Evolutionary conservation across 1,140 invertebrate genomes (phyloP).

Genomic region (Drosophila suzukii): DNA sequence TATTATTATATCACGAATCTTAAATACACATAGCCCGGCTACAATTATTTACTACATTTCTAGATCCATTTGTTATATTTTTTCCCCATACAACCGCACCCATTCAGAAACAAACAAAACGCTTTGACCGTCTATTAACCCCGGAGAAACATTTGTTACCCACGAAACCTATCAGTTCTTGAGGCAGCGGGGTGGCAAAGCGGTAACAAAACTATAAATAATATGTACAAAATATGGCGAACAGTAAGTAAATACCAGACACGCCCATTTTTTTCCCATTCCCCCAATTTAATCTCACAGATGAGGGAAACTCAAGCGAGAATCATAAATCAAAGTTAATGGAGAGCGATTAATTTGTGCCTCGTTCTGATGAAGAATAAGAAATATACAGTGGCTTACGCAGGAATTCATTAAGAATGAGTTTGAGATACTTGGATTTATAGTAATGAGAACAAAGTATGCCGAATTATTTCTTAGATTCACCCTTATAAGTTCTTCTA

Average conservation of each 20-base stretch:
- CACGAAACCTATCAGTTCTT: conserved; percentile 16
- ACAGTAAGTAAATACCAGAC: conserved; percentile 47
- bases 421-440: neutral
- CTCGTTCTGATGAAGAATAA: conserved; percentile 31
- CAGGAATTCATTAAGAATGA: neutral
- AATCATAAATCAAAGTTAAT: conserved; percentile 76
- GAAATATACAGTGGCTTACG: conserved; percentile 2
- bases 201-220: conserved; percentile 70
- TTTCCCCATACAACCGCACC: too few species aligned
- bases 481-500: too few species aligned
- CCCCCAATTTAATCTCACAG: conserved; percentile 4
- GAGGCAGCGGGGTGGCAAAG: conserved; percentile 1
- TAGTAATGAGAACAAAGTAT: too few species aligned
- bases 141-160: conserved; percentile 59
- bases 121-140: conserved; percentile 58
- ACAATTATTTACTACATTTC: neutral
- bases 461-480: too few species aligned
- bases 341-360: conserved; percentile 72
- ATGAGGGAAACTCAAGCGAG: conserved; percentile 22
- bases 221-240: conserved; percentile 66
- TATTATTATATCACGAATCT: neutral
- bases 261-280: conserved; percentile 31
- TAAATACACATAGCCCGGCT: too few species aligned
- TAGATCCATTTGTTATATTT: too few species aligned
- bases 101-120: conserved; percentile 10